phyloP scores from a whole-genome alignment of 2,113 vertebrate genomes.

The Smithornis capensis region DNA sequence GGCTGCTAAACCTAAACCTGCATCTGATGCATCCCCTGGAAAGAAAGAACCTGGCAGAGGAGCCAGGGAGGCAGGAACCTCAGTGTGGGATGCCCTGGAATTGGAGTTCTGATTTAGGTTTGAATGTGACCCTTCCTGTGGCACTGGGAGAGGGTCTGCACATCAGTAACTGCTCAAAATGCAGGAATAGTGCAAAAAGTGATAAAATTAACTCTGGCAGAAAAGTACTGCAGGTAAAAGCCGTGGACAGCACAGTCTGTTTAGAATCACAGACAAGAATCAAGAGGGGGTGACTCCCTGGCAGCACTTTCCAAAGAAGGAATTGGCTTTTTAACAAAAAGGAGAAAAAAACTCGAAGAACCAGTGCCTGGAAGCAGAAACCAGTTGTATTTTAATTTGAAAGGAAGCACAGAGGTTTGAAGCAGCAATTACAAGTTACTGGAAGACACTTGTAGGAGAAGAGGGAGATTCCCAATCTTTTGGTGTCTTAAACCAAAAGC shows the following conservation, averaged over 20 bases:
- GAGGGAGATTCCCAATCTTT: background rate
- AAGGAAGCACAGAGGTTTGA: conserved; percentile 6
- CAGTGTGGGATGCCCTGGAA: background rate
- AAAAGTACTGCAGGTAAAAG: conserved; percentile 9
- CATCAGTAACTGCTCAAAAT: background rate
- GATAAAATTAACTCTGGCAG: background rate
- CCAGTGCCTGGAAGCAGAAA: background rate
- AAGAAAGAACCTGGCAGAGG: background rate
- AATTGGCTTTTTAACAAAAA: conserved; percentile 35
- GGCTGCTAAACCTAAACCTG: background rate
- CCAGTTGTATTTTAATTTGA: conserved; percentile 21
- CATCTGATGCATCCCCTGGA: background rate
- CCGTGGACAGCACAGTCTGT: background rate
- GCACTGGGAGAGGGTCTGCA: background rate
- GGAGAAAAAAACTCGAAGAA: background rate
- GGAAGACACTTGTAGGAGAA: background rate
- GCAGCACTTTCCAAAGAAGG: conserved; percentile 33
- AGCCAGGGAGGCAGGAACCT: background rate
- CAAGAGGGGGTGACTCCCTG: background rate
- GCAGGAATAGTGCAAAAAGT: background rate
- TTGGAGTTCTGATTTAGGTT: background rate
- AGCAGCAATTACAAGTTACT: background rate
- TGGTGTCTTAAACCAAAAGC: background rate
- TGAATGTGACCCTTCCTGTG: background rate
- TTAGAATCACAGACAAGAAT: conserved; percentile 42